These are phyloP conservation scores for Platyscapa corneri DNA, from an alignment of 1,140 invertebrate species.

Conservation along the genomic window DNA sequence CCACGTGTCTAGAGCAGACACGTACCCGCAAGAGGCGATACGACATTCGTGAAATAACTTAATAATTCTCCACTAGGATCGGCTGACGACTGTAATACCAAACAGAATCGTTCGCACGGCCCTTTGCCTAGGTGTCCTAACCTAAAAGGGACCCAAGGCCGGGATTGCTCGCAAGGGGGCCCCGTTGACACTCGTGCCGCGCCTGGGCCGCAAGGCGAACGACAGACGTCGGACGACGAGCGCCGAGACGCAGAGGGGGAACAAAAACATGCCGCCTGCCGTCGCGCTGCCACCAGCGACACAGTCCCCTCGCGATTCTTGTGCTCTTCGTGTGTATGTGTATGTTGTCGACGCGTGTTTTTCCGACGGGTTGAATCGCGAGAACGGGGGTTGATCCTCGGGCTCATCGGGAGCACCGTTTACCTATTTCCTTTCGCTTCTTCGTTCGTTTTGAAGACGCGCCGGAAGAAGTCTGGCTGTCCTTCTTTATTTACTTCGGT, in stretches of 20 bases:
- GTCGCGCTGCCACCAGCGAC: background rate
- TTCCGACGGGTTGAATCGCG: background rate
- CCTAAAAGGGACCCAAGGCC: background rate
- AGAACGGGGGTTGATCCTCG: too few relatives aligned
- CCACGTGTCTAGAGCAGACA: too few relatives aligned
- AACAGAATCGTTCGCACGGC: background rate
- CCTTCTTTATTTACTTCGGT: background rate
- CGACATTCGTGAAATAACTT: too few relatives aligned
- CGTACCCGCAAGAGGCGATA: too few relatives aligned
- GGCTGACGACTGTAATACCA: too few relatives aligned
- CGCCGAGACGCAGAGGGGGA: background rate
- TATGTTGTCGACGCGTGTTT: background rate
- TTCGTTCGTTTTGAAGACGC: background rate
- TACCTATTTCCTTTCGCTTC: too few relatives aligned
- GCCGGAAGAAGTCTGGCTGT: background rate
- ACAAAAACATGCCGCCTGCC: conserved; percentile 21
- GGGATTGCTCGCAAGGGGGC: too few relatives aligned
- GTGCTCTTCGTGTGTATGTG: background rate
- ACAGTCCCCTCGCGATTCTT: conserved; percentile 29
- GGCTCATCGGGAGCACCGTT: too few relatives aligned
- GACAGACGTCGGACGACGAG: background rate
- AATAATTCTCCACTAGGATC: too few relatives aligned
- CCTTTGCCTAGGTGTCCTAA: background rate
- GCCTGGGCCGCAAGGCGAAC: conserved; percentile 15
- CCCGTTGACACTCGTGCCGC: background rate